Conservation (phyloP, 2,888 invertebrate genomes). For the Zygaena filipendulae region DNA sequence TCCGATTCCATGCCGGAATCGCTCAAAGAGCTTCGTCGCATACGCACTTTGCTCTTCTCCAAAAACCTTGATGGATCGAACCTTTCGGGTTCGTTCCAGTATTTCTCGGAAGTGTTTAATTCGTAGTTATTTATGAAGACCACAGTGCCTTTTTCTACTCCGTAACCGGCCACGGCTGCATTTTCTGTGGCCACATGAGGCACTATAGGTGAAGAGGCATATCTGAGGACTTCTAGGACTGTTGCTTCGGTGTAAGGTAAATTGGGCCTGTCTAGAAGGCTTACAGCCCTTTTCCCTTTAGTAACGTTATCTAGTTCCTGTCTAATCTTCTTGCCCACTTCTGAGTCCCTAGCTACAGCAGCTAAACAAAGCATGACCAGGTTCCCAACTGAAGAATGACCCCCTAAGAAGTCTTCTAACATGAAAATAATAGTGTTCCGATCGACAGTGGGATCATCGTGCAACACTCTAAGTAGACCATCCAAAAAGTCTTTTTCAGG, state of each 20-base stretch:
- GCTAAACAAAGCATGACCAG: slow-evolving; percentile 81
- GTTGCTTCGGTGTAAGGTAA: slow-evolving; percentile 87
- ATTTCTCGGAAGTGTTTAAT: slow-evolving; percentile 76
- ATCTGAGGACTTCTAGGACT: slow-evolving; percentile 81
- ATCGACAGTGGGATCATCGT: slow-evolving; percentile 73
- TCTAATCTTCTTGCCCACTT: slow-evolving; percentile 73
- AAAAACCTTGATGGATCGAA: slow-evolving; percentile 84
- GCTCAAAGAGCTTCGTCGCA: slow-evolving; percentile 53
- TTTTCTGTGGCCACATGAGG: slow-evolving; percentile 88
- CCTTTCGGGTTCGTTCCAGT: slow-evolving; percentile 77
- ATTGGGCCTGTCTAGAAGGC: slow-evolving; percentile 71
- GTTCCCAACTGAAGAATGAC: slow-evolving; percentile 89
- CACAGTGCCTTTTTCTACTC: slow-evolving; percentile 80
- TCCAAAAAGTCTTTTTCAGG: slow-evolving; percentile 84
- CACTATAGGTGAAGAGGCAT: slow-evolving; percentile 88
- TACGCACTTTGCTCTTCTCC: slow-evolving; percentile 41
- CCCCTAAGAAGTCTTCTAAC: slow-evolving; percentile 88
- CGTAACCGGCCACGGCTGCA: slow-evolving; percentile 76
- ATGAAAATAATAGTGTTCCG: slow-evolving; percentile 84
- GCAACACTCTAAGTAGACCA: slow-evolving; percentile 76
- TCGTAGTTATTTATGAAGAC: slow-evolving; percentile 88
- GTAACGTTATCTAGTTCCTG: slow-evolving; percentile 74
- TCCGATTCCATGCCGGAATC: slow-evolving; percentile 70
- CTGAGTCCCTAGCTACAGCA: slow-evolving; percentile 73
- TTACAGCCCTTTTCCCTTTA: slow-evolving; percentile 64